A percentile compares a stretch with the other conserved stretches of the same genome.
Evolutionary conservation across 2,113 vertebrate species (phyloP).

Genomic region (Toxotes jaculatrix): DNA sequence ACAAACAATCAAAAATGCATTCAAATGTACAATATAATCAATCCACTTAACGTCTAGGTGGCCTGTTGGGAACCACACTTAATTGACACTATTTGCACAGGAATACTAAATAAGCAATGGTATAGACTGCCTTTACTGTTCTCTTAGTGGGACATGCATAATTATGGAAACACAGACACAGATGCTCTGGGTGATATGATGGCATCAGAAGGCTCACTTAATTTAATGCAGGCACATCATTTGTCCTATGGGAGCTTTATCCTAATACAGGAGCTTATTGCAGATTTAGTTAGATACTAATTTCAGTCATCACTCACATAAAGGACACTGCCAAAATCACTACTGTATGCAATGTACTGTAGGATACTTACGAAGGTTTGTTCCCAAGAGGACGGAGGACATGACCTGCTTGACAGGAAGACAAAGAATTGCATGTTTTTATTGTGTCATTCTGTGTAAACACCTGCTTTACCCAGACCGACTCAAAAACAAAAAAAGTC

Average conservation of each 20-base stretch:
- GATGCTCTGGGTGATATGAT: conserved; percentile 75
- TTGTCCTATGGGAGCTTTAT: conserved; percentile 66
- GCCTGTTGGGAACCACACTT: conserved; percentile 60
- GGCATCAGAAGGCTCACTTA: conserved; percentile 74
- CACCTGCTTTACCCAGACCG: not conserved
- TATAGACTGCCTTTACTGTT: conserved; percentile 71
- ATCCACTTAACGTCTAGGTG: conserved; percentile 55
- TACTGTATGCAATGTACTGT: conserved; percentile 23
- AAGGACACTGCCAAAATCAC: conserved; percentile 42
- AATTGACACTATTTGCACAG: conserved; percentile 72
- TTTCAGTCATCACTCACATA: conserved; percentile 61
- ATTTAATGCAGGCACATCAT: conserved; percentile 76
- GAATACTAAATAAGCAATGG: conserved; percentile 68
- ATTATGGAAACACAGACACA: conserved; percentile 73
- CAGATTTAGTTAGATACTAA: conserved; percentile 69
- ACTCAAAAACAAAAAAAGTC: not conserved
- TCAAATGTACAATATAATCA: conserved; percentile 66
- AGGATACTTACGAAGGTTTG: conserved; percentile 35
- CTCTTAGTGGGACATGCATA: conserved; percentile 70
- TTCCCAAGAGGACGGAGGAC: conserved; percentile 8
- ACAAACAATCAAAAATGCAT: conserved; percentile 46
- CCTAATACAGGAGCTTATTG: conserved; percentile 64
- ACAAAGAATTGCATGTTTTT: conserved; percentile 11
- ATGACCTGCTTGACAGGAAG: conserved; percentile 12
- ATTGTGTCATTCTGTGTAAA: not conserved